Conservation (phyloP, 1,140 invertebrate genomes). For the Brachionus rubens region DNA sequence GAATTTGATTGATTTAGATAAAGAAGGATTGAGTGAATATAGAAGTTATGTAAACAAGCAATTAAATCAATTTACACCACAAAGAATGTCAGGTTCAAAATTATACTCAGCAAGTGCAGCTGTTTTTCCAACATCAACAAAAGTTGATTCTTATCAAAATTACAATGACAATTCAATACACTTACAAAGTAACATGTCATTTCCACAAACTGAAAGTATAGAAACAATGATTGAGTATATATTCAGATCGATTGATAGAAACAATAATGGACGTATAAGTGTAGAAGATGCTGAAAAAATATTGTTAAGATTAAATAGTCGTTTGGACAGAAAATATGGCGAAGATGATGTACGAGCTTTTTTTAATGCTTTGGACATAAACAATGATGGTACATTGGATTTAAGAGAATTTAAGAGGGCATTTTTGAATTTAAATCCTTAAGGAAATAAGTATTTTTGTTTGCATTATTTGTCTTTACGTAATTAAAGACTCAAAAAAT, state of each 20-base stretch:
- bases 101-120: background rate
- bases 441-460: background rate
- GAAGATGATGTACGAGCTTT: slow-evolving; percentile 38
- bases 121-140: background rate
- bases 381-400: slow-evolving; percentile 39
- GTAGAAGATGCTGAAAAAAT: slow-evolving; percentile 43
- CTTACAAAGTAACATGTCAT: background rate
- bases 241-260: slow-evolving; percentile 31
- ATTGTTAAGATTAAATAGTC: slow-evolving; percentile 34
- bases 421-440: slow-evolving; percentile 39
- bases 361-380: slow-evolving; percentile 31
- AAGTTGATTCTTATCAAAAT: no score
- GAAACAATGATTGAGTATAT: slow-evolving; percentile 41
- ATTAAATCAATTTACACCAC: background rate
- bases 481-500: no score
- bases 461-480: no score
- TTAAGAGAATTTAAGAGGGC: slow-evolving; percentile 27
- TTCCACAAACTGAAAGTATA: background rate
- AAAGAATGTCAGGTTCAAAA: background rate
- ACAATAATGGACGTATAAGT: slow-evolving; percentile 30
- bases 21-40: slow-evolving; percentile 35
- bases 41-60: background rate
- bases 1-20: slow-evolving; percentile 34
- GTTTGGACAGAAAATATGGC: slow-evolving; percentile 29
- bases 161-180: background rate